These are phyloP conservation scores for Dolichotis patagonum DNA, from an alignment of 2,113 vertebrate species.

Conservation along the genomic window DNA sequence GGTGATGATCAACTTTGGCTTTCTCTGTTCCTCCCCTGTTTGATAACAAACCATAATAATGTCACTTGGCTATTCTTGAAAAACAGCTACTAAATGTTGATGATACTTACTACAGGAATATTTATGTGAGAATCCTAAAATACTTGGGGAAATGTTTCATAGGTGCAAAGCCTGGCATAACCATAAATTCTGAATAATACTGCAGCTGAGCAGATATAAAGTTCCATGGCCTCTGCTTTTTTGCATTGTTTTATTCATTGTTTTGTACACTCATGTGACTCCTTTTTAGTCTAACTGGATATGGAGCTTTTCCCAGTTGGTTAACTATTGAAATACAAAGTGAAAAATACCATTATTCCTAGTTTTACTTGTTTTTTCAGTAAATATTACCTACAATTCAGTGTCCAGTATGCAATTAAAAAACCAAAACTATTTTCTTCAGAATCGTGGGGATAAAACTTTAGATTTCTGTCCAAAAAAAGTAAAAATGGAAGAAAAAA, in stretches of 20 bases:
- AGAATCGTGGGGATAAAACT: background rate
- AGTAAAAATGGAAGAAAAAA: slow-evolving; percentile 37
- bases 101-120: slow-evolving; percentile 84
- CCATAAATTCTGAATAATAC: slow-evolving; percentile 83
- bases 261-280: slow-evolving; percentile 69
- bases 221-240: slow-evolving; percentile 82
- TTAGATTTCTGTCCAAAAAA: slow-evolving; percentile 3
- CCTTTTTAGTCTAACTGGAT: slow-evolving; percentile 51
- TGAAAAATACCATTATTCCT: slow-evolving; percentile 53
- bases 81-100: slow-evolving; percentile 85
- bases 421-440: background rate
- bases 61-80: slow-evolving; percentile 85
- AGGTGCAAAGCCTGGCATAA: slow-evolving; percentile 80
- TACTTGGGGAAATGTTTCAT: slow-evolving; percentile 84
- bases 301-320: slow-evolving; percentile 58
- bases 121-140: slow-evolving; percentile 86
- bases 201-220: slow-evolving; percentile 82
- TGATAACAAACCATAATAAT: slow-evolving; percentile 84
- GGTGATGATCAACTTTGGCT: slow-evolving; percentile 75
- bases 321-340: slow-evolving; percentile 17
- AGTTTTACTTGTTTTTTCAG: slow-evolving; percentile 70
- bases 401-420: slow-evolving; percentile 18
- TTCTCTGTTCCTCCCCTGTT: slow-evolving; percentile 79
- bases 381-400: slow-evolving; percentile 66
- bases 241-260: slow-evolving; percentile 74